phyloP scores from a whole-genome alignment of 2,888 invertebrate species.

The Chorisops tibialis region DNA sequence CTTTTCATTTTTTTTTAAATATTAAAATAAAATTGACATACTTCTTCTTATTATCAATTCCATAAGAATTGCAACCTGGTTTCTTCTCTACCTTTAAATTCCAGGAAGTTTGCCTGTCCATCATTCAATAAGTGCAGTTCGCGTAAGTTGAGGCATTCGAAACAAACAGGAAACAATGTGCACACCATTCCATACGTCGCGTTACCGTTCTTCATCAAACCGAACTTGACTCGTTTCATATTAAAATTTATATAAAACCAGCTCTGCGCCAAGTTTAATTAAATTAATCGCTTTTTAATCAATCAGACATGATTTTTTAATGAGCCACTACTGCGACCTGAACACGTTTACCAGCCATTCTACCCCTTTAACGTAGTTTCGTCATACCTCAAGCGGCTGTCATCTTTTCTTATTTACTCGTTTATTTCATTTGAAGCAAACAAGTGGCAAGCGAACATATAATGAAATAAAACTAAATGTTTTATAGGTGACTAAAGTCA shows the following conservation, averaged over 20 bases:
- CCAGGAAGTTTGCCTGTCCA: not conserved
- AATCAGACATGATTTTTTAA: slow-evolving; percentile 32
- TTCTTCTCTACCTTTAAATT: not conserved
- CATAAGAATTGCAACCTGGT: too few species aligned
- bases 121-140: too few species aligned
- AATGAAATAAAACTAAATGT: not conserved
- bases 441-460: not conserved
- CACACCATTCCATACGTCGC: too few species aligned
- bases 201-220: too few species aligned
- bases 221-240: not conserved
- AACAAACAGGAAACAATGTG: too few species aligned
- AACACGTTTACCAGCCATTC: not conserved
- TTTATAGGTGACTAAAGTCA: not conserved
- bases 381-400: not conserved
- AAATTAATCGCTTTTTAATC: slow-evolving; percentile 35
- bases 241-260: not conserved
- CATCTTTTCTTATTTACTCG: not conserved
- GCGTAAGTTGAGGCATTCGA: too few species aligned
- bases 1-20: too few species aligned
- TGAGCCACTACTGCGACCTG: slow-evolving; percentile 22
- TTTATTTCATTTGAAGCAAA: slow-evolving; percentile 1
- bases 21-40: too few species aligned
- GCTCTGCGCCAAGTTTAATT: slow-evolving; percentile 28
- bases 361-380: not conserved
- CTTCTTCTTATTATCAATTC: too few species aligned